These are phyloP conservation scores for Kradibia gibbosae DNA, from an alignment of 1,140 invertebrate genomes.

Conservation along the genomic window DNA sequence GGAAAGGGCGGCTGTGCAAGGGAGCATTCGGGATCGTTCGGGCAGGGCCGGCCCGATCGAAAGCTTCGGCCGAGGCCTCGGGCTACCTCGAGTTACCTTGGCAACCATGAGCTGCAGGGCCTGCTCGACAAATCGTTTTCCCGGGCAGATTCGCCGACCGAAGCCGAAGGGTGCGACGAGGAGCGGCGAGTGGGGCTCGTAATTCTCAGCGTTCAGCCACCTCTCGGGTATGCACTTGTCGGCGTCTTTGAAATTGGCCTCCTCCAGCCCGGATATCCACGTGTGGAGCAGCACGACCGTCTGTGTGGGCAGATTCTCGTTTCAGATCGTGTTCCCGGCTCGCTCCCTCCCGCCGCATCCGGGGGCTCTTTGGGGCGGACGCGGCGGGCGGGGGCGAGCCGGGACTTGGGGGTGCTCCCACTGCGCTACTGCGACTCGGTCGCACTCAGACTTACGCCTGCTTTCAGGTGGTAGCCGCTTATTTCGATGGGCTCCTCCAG, in stretches of 20 bases:
- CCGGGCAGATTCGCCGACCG: slow-evolving; percentile 86
- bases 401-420: no score
- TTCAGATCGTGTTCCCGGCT: no score
- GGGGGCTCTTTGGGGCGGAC: no score
- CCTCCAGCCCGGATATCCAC: slow-evolving; percentile 83
- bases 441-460: slow-evolving; percentile 86
- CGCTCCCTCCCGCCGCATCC: no score
- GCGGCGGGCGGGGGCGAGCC: no score
- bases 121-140: slow-evolving; percentile 86
- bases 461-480: slow-evolving; percentile 82
- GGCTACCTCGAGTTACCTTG: slow-evolving; percentile 73
- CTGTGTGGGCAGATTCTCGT: slow-evolving; percentile 69
- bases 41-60: no score
- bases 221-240: slow-evolving; percentile 85
- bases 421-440: no score
- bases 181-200: slow-evolving; percentile 73
- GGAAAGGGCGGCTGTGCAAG: no score
- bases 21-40: no score
- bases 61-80: no score
- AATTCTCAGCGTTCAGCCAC: slow-evolving; percentile 77
- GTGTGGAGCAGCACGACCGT: slow-evolving; percentile 90
- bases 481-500: slow-evolving; percentile 84
- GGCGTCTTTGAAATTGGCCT: slow-evolving; percentile 85
- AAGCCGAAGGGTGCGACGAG: slow-evolving; percentile 90
- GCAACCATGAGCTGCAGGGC: slow-evolving; percentile 83